Conservation (phyloP, 2,888 invertebrate species). For the Aphidius colemani region DNA sequence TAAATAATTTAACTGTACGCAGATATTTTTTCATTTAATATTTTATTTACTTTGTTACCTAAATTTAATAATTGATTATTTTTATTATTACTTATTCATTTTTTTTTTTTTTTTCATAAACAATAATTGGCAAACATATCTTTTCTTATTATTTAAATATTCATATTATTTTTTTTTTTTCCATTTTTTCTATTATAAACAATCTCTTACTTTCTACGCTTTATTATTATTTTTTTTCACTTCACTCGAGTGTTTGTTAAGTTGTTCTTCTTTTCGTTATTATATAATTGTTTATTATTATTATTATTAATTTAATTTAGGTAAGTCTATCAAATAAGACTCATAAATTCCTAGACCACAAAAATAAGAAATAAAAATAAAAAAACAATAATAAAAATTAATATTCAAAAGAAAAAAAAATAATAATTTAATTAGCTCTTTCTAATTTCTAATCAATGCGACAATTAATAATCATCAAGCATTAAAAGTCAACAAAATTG, state of each 20-base stretch:
- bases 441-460: slow-evolving; percentile 14
- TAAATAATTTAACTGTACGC: slow-evolving; percentile 56
- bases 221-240: too few species aligned
- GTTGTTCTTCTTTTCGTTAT: background rate
- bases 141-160: slow-evolving; percentile 30
- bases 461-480: slow-evolving; percentile 17
- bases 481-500: slow-evolving; percentile 15
- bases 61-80: slow-evolving; percentile 36
- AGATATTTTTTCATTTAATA: slow-evolving; percentile 44
- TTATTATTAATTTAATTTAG: slow-evolving; percentile 32
- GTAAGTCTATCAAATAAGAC: slow-evolving; percentile 40
- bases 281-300: slow-evolving; percentile 6
- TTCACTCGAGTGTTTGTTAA: background rate
- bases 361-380: background rate
- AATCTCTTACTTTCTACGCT: slow-evolving; percentile 8
- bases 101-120: slow-evolving; percentile 28
- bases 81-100: slow-evolving; percentile 42
- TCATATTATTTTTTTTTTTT: background rate
- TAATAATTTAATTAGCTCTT: background rate
- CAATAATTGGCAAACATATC: slow-evolving; percentile 35
- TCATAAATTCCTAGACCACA: slow-evolving; percentile 39
- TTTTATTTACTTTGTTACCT: slow-evolving; percentile 21
- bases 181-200: slow-evolving; percentile 4
- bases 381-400: too few species aligned
- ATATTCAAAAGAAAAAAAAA: too few species aligned